Conservation (phyloP, 2,797 vertebrate genomes). For the Spheniscus humboldti region DNA sequence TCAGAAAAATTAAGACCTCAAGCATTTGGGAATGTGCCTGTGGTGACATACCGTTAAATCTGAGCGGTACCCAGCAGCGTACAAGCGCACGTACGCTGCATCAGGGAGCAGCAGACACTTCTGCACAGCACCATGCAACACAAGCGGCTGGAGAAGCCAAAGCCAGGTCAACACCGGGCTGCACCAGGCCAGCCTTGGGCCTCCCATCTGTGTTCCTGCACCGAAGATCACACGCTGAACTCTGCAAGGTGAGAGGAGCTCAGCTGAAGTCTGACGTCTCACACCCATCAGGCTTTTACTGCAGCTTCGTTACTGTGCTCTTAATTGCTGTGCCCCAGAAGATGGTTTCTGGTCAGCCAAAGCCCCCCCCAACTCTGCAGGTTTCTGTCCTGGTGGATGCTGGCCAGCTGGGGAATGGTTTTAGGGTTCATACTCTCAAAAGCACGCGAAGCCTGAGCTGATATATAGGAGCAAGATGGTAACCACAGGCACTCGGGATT, state of each 20-base stretch:
- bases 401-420: background rate
- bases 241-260: background rate
- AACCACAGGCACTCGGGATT: background rate
- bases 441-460: background rate
- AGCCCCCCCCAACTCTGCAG: background rate
- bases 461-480: background rate
- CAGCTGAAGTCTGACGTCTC: background rate
- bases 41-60: background rate
- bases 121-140: background rate
- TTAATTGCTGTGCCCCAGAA: background rate
- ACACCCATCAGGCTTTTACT: background rate
- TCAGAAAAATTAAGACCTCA: background rate
- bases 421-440: background rate
- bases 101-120: background rate
- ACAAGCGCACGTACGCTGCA: fast-evolving
- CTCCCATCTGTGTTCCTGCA: background rate
- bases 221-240: background rate
- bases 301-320: background rate
- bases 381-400: background rate
- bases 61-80: background rate
- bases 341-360: background rate
- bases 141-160: background rate
- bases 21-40: background rate
- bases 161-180: background rate
- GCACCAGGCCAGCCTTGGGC: background rate